Percentiles rank a stretch among this genome's conserved stretches.
phyloP scores from a whole-genome alignment of 2,888 invertebrate species.

The Vanessa cardui region DNA sequence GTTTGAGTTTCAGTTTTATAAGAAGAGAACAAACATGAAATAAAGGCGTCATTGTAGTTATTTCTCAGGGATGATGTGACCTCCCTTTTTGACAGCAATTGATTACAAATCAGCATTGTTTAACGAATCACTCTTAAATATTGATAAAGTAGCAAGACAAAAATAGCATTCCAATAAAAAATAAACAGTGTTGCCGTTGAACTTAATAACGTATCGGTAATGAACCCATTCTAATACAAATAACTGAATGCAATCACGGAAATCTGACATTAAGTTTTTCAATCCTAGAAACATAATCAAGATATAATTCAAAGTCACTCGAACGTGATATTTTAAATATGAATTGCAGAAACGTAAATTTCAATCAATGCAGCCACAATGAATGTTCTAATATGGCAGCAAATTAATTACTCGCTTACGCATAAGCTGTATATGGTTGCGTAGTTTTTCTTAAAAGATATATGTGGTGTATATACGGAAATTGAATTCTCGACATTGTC shows the following conservation, averaged over 20 bases:
- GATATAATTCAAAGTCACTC: background rate
- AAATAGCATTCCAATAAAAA: background rate
- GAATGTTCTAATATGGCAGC: conserved; percentile 15
- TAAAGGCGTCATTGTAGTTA: too few species aligned
- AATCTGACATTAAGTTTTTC: background rate
- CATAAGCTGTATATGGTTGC: conserved; percentile 12
- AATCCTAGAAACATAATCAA: conserved; percentile 4
- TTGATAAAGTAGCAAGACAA: too few species aligned
- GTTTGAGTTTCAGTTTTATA: too few species aligned
- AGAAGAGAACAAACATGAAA: too few species aligned
- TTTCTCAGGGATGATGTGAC: too few species aligned
- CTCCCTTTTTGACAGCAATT: too few species aligned
- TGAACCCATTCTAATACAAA: background rate
- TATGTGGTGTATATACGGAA: conserved; percentile 29
- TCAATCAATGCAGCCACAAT: conserved; percentile 3
- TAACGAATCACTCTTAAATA: too few species aligned
- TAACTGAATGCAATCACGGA: background rate
- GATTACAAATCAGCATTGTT: too few species aligned
- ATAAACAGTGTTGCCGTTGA: background rate
- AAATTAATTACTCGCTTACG: conserved; percentile 13
- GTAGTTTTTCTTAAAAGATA: conserved; percentile 23
- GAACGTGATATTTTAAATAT: conserved; percentile 4
- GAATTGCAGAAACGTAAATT: background rate
- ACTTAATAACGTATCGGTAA: background rate
- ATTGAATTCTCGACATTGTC: conserved; percentile 28